A percentile compares a stretch with the other conserved stretches of the same genome.
These are phyloP conservation scores for Polypterus bichir DNA, from an alignment of 2,113 vertebrate species.

Conservation along the genomic window DNA sequence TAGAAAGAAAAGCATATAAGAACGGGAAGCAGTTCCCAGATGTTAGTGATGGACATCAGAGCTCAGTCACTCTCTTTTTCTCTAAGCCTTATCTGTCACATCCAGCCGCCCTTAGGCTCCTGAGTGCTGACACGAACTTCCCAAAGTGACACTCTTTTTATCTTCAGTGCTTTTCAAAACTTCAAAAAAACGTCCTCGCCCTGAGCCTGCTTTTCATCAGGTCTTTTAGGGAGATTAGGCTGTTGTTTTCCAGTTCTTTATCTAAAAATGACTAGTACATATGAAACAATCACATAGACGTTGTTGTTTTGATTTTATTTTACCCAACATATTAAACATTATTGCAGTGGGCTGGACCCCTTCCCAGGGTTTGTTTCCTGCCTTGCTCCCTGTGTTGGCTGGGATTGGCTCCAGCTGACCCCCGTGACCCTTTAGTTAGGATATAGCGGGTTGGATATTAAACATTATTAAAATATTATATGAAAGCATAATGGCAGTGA, in stretches of 20 bases:
- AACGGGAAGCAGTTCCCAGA: slow-evolving; percentile 45
- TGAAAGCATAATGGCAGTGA: too few relatives aligned
- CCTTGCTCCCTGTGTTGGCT: too few relatives aligned
- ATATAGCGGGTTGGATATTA: too few relatives aligned
- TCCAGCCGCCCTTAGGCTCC: slow-evolving; percentile 26
- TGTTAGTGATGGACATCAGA: slow-evolving; percentile 38
- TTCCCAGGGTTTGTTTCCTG: too few relatives aligned
- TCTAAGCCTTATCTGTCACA: slow-evolving; percentile 36
- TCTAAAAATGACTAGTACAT: too few relatives aligned
- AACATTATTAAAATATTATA: too few relatives aligned
- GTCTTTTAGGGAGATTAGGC: not conserved
- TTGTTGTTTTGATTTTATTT: too few relatives aligned
- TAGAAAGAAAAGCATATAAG: slow-evolving; percentile 27
- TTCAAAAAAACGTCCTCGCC: slow-evolving; percentile 4
- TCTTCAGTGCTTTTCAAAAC: not conserved
- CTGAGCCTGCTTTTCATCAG: slow-evolving; percentile 5
- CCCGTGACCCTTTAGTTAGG: too few relatives aligned
- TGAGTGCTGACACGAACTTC: not conserved
- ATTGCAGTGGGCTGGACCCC: too few relatives aligned
- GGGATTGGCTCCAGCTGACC: too few relatives aligned
- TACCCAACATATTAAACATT: too few relatives aligned
- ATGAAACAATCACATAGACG: too few relatives aligned
- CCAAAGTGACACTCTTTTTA: slow-evolving; percentile 9
- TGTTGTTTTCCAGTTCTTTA: not conserved
- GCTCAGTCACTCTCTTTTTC: slow-evolving; percentile 29